Evolutionary conservation across 2,888 invertebrate genomes (phyloP), one percentile per base, ranked within the genome.

Genomic region (Operophtera brumata): DNA sequence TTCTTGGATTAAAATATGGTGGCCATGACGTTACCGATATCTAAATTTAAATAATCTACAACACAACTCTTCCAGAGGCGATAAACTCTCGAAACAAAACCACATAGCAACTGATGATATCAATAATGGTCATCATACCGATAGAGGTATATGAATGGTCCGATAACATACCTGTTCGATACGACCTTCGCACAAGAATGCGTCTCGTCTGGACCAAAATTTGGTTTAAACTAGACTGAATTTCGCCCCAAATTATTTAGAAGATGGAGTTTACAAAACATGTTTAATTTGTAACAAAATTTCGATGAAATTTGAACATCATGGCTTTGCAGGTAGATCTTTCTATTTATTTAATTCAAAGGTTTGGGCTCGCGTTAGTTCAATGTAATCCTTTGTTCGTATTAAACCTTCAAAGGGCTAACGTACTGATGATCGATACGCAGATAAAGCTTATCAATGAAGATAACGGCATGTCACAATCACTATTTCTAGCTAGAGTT

Each of bases 121-220:
- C 63, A 60, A 66, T 62, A 54, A 62, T 63, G 55, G 64, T 62
- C 47, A 53, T 62, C 47, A 53, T 57, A 40, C 45, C 63, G 63
- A 69, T 67, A 66, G 63, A 59, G 46, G 58, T 48, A 59, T 30
- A 30, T 46, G 54, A 52, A 57, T 47, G 50, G 64, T 57, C 62
- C 59, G 74, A 69, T 70, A 69, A 64, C 66, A 69, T 75, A 73
- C 73, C 75, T 75, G 69, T 59, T 59, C 65, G 48, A 44, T 41
- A 37, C 65, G 70, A 71, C 75, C 75, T 74, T 72, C 65, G 57
- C 47, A 58, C 49, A 55, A 55, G 62, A 61, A 62, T 59, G 57
- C 61, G 47, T 43, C 37, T 51, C 39, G 44, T 8, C n/a, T n/a
- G n/a, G n/a, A 30, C 37, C 53, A 26, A 47, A 37, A 39, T 46